A percentile compares a stretch with the other conserved stretches of the same genome.
Conservation (phyloP, 2,888 invertebrate species). For the Nemurella pictetii region DNA sequence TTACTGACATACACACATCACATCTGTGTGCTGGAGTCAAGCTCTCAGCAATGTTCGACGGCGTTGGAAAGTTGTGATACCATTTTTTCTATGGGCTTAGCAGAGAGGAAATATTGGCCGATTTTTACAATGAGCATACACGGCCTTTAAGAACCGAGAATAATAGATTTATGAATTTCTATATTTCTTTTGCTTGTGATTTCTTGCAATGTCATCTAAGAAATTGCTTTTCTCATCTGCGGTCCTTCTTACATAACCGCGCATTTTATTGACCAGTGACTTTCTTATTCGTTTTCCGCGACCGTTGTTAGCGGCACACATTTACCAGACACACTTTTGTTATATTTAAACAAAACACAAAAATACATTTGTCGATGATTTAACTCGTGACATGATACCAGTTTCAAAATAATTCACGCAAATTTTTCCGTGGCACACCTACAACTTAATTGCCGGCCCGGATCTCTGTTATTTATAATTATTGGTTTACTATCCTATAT, state of each 20-base stretch:
- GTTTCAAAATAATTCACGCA: background rate
- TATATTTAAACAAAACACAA: background rate
- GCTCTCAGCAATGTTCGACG: background rate
- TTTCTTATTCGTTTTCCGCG: background rate
- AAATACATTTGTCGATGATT: too few relatives aligned
- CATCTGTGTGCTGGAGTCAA: background rate
- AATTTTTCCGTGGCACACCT: background rate
- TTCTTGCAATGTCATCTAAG: conserved; percentile 22
- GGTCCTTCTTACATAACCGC: background rate
- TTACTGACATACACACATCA: background rate
- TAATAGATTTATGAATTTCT: conserved; percentile 11
- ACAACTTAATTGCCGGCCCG: background rate
- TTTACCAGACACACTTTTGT: background rate
- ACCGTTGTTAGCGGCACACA: background rate
- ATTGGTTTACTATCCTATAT: background rate
- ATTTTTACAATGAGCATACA: background rate
- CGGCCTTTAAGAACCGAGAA: conserved; percentile 8
- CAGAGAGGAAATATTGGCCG: conserved; percentile 14
- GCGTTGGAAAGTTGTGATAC: background rate
- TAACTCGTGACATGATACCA: background rate
- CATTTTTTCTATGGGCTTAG: background rate
- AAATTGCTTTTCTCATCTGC: conserved; percentile 7
- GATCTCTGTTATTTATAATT: background rate
- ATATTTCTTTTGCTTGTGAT: background rate
- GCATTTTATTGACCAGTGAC: background rate